Base-by-base conservation (phyloP, 2,113 vertebrate species). In the Collichthys lucidus region DNA sequence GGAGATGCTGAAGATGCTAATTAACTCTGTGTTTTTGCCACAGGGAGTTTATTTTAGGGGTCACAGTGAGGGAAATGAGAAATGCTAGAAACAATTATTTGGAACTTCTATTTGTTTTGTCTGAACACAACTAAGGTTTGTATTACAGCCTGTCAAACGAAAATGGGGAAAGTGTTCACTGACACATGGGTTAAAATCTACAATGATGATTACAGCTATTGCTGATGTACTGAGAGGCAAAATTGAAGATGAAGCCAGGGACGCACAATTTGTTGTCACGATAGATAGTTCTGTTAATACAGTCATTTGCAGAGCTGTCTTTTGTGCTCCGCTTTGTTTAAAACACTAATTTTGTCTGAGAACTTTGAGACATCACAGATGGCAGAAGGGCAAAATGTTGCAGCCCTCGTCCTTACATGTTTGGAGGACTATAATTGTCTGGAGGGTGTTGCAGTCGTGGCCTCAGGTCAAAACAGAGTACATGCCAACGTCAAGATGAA, bases 401-500 rank as follows among this genome's bases (percentile, higher is more conserved):
- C 22, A 61, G 60, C 42, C 31, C 22, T 71, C 6, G 67, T 71
- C 70, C 49, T 79, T 75, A 55, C 26, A 73, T 66, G 79, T 77
- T 66, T 70, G 44, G 44, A 64, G 42, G 62, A 77, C 53, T 70
- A 46, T 49, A 75, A 81, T 81, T 62, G 24, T 63, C 53, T 67
- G 61, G 9, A 63, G 49, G 66, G 64, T 53, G 47, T 14, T 53
- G 56, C 73, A 50, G 47, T 67, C 71, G 75, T 62, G 77, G 84
- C 73, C 80, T 74, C 53, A 2, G 15, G 53, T 80, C 59, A 15
- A 82, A 69, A 75, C 19, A 35, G 50, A 78, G 69, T 35, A 60
- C 74, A 79, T 74, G 74, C 64, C 74, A 79, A 59, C 77, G 76
- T 80, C 55, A 72, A 82, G 66, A 67, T 57, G 19, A 77, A 72